phyloP scores from a whole-genome alignment of 2,888 invertebrate species.

The Parascotia fuliginaria region DNA sequence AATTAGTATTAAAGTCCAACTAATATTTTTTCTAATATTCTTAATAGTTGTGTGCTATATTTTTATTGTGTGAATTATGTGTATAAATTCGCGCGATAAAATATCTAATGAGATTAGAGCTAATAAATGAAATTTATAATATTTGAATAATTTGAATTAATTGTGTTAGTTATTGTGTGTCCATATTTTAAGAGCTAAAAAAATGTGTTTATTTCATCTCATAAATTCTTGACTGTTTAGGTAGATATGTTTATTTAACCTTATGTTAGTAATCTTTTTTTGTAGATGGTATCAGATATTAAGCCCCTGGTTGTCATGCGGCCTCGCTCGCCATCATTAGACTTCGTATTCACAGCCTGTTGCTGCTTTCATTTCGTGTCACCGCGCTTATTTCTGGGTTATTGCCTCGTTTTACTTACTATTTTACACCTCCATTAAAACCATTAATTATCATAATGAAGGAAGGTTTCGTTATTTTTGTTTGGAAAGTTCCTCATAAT shows the following conservation, averaged over 20 bases:
- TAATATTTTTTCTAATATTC: not conserved
- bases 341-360: conserved; percentile 41
- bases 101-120: not conserved
- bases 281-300: not conserved
- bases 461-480: not conserved
- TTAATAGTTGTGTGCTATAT: not conserved
- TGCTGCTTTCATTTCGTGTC: conserved; percentile 42
- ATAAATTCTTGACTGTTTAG: too few relatives aligned
- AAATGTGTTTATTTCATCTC: too few relatives aligned
- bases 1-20: not conserved
- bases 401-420: conserved; percentile 30
- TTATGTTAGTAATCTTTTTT: not conserved
- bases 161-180: too few relatives aligned
- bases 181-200: too few relatives aligned
- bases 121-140: not conserved
- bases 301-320: conserved; percentile 29
- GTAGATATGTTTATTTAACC: too few relatives aligned
- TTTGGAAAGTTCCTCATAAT: conserved; percentile 25
- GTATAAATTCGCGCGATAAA: not conserved
- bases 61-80: not conserved
- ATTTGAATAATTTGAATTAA: too few relatives aligned
- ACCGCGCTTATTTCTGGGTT: conserved; percentile 15
- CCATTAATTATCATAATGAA: conserved; percentile 8
- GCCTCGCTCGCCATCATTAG: conserved; percentile 37
- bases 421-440: conserved; percentile 35